Evolutionary conservation across 2,888 invertebrate genomes (phyloP), one percentile per base, ranked within the genome.

Genomic region (Andrena fulva): DNA sequence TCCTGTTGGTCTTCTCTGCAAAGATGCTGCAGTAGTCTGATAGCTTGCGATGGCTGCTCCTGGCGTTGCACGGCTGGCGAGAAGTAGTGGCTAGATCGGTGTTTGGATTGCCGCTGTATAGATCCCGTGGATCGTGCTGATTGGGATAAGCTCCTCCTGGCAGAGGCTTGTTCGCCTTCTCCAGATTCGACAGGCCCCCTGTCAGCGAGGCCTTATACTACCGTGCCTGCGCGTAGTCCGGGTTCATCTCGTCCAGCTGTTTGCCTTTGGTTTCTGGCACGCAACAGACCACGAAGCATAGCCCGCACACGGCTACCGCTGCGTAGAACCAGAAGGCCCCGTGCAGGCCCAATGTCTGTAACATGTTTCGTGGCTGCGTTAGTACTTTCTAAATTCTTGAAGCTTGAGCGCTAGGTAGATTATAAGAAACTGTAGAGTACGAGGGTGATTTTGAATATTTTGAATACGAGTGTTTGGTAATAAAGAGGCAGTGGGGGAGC

Each of bases 191-290:
- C 75, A 93, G 86, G 88, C 94, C 94, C 87, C 94, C 94, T 72
- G 93, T 93, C 90, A 93, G 90, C 89, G 93, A 93, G 91, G 94
- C 94, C 93, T 93, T 94, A 93, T 94, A 94, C 93, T 94, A 94
- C 94, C 94, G 94, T 70, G 93, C 91, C 66, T 93, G 92, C 6
- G 96, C 95, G 89, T 96, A 96, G 90, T 96, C 96, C 48, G 96
- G 96, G 92, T 97, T 97, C 96, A 98, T 98, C 94, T 98, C 98
- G 92, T 98, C 98, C 89, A 98, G 95, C 92, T 98, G 97, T 89
- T 97, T 97, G 0, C 98, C 98, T 93, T 97, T 98, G 4, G 98
- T 98, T 94, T 98, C 98, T 0, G 98, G 98, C 8, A 98, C 97
- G 92, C 96, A 97, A 91, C 97, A 96, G 2, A 97, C 97, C 1